Conservation (phyloP, 2,797 vertebrate species). For the Okamejei kenojei region DNA sequence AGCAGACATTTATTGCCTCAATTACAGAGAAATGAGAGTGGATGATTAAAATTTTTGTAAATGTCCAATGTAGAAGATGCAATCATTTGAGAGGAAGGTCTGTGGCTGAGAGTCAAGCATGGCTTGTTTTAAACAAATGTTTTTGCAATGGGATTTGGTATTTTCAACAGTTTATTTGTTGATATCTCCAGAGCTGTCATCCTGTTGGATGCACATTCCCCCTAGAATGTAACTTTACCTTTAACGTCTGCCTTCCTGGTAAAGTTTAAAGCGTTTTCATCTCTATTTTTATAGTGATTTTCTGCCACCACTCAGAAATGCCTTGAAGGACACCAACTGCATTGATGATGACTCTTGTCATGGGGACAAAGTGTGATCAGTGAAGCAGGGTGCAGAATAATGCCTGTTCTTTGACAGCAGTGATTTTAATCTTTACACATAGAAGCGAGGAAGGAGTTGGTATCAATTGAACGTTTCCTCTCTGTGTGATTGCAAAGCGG, state of each 20-base stretch:
- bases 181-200: background rate
- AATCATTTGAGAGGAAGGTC: background rate
- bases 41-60: conserved; percentile 3
- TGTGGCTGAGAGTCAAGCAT: background rate
- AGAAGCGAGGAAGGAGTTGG: background rate
- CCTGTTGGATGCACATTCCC: background rate
- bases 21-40: background rate
- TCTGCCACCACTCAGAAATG: background rate
- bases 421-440: no score
- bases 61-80: background rate
- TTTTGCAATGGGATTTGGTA: background rate
- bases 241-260: background rate
- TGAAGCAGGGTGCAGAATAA: background rate
- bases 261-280: background rate
- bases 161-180: background rate
- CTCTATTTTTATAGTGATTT: background rate
- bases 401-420: background rate
- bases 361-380: background rate
- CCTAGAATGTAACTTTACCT: background rate
- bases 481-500: no score
- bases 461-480: no score
- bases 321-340: background rate
- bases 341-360: background rate
- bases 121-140: no score
- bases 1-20: background rate